These are phyloP conservation scores for Zootoca vivipara DNA, from an alignment of 2,113 vertebrate species.

Conservation along the genomic window DNA sequence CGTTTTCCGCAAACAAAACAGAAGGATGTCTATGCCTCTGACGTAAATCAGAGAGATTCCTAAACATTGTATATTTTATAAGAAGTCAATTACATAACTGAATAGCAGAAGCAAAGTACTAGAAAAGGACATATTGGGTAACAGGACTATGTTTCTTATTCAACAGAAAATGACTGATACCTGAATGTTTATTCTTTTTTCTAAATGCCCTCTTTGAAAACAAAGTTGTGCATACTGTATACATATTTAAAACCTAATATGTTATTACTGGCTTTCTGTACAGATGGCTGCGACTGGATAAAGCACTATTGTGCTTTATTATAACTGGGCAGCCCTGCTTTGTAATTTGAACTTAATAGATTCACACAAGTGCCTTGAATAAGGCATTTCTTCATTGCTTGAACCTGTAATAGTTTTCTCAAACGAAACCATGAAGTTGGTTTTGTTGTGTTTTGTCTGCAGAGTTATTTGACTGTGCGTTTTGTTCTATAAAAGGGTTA, in stretches of 20 bases:
- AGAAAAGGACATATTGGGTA: neutral
- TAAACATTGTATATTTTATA: neutral
- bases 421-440: slow-evolving; percentile 65
- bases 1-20: neutral
- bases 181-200: fast-evolving
- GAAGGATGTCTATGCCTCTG: neutral
- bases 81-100: neutral
- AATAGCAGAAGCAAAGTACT: neutral
- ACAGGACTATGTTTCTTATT: fast-evolving
- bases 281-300: slow-evolving; percentile 45
- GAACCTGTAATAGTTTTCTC: slow-evolving; percentile 59
- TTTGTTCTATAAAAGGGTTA: slow-evolving; percentile 75
- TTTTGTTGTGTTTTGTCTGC: slow-evolving; percentile 72
- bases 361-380: slow-evolving; percentile 58
- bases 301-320: slow-evolving; percentile 45
- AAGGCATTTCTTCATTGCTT: slow-evolving; percentile 75
- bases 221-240: slow-evolving; percentile 7
- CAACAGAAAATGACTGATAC: neutral
- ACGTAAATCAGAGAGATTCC: neutral
- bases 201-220: slow-evolving; percentile 1
- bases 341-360: slow-evolving; percentile 68
- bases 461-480: slow-evolving; percentile 57
- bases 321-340: slow-evolving; percentile 46
- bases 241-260: slow-evolving; percentile 42
- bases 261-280: slow-evolving; percentile 71